Evolutionary conservation across 2,797 vertebrate genomes (phyloP).

Genomic region (Spinibarbus caldwelli): DNA sequence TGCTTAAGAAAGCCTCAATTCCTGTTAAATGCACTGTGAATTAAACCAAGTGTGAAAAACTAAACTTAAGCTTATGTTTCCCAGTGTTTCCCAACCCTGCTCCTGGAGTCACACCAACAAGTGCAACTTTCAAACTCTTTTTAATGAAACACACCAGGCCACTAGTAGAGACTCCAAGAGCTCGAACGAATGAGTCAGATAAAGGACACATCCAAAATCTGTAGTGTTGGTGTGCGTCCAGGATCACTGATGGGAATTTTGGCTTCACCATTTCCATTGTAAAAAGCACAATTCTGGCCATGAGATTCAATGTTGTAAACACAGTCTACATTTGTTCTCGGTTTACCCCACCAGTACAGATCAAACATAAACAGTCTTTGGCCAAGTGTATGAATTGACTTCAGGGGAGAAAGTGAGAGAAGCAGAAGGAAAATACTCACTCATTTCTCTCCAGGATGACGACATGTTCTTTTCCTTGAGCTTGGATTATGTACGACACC

Average conservation of each 20-base stretch:
- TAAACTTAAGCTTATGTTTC: neutral
- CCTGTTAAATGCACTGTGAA: neutral
- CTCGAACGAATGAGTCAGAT: neutral
- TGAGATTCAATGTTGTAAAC: neutral
- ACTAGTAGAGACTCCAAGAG: neutral
- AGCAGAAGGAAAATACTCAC: conserved; percentile 74
- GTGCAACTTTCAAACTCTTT: neutral
- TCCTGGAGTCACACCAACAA: neutral
- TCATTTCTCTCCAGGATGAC: conserved; percentile 86
- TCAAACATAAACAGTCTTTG: neutral
- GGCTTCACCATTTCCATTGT: neutral
- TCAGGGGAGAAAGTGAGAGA: neutral
- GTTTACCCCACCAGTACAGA: neutral
- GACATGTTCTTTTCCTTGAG: conserved; percentile 78
- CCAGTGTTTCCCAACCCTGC: neutral
- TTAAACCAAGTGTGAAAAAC: neutral
- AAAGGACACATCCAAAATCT: neutral
- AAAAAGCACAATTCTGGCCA: neutral
- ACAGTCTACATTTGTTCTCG: neutral
- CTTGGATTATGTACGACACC: conserved; percentile 80
- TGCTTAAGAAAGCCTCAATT: neutral
- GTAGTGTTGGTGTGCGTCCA: neutral
- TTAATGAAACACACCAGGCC: neutral
- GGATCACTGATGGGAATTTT: neutral
- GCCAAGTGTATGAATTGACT: too few relatives aligned